Conservation (phyloP, 2,113 vertebrate genomes). For the Varanus salvator region DNA sequence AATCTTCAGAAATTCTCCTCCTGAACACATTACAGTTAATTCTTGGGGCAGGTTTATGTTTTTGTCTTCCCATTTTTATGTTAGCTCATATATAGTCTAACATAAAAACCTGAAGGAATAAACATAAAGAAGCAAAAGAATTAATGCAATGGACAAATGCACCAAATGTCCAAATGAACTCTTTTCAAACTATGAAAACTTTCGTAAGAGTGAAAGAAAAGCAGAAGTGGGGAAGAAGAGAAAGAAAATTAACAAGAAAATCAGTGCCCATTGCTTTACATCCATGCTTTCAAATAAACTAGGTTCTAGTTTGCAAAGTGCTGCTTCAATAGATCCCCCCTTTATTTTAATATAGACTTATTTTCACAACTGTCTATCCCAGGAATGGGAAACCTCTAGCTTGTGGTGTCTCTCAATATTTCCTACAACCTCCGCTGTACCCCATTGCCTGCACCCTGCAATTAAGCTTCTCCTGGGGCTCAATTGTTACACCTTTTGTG, state of each 20-base stretch:
- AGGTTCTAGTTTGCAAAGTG: neutral
- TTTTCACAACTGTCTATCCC: too few relatives aligned
- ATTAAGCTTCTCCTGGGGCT: too few relatives aligned
- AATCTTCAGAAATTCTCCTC: neutral
- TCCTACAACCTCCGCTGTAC: too few relatives aligned
- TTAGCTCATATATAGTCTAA: conserved; percentile 19
- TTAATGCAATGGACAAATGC: conserved; percentile 5
- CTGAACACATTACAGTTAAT: conserved; percentile 14
- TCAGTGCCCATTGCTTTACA: neutral
- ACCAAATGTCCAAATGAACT: neutral
- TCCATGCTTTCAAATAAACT: neutral
- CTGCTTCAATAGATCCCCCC: neutral
- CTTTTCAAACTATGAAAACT: neutral
- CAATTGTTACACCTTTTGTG: too few relatives aligned
- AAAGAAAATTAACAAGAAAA: conserved; percentile 10
- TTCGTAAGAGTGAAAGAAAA: neutral
- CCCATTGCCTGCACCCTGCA: too few relatives aligned
- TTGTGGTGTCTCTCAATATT: too few relatives aligned
- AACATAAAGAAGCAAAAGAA: neutral
- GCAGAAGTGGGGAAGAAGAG: neutral
- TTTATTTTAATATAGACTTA: neutral
- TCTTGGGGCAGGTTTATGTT: conserved; percentile 14
- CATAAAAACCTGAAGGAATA: conserved; percentile 15
- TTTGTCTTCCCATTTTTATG: conserved; percentile 16
- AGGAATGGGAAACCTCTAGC: too few relatives aligned